phyloP scores from a whole-genome alignment of 2,888 invertebrate genomes.

The Chaetoderma sp. region DNA sequence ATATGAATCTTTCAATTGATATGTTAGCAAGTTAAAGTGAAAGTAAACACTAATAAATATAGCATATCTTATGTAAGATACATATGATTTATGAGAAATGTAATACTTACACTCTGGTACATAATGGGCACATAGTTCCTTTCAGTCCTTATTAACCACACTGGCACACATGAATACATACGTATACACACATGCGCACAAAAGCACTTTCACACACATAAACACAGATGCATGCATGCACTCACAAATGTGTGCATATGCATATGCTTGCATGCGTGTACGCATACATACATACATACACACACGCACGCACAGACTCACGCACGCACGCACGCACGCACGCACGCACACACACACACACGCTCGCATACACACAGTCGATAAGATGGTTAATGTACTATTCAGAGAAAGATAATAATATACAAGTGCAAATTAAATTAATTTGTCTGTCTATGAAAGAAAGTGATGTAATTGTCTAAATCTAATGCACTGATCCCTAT shows the following conservation, averaged over 20 bases:
- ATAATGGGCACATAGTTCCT: too few relatives aligned
- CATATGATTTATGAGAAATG: conserved; percentile 8
- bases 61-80: too few relatives aligned
- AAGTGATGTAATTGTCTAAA: too few relatives aligned
- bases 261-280: neutral
- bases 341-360: neutral
- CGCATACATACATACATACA: conserved; percentile 18
- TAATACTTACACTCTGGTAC: too few relatives aligned
- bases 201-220: conserved; percentile 6
- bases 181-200: conserved; percentile 17
- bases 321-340: neutral
- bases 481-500: too few relatives aligned
- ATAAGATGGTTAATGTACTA: too few relatives aligned
- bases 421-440: too few relatives aligned
- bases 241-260: neutral
- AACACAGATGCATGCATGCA: neutral
- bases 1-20: neutral
- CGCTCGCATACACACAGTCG: neutral
- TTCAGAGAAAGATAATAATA: too few relatives aligned
- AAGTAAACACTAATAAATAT: neutral
- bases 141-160: conserved; percentile 10
- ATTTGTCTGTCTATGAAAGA: too few relatives aligned
- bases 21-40: neutral
- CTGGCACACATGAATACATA: conserved; percentile 4
- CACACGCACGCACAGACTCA: neutral